Conservation (phyloP, 2,797 vertebrate species). For the Enteromius argenteus region DNA sequence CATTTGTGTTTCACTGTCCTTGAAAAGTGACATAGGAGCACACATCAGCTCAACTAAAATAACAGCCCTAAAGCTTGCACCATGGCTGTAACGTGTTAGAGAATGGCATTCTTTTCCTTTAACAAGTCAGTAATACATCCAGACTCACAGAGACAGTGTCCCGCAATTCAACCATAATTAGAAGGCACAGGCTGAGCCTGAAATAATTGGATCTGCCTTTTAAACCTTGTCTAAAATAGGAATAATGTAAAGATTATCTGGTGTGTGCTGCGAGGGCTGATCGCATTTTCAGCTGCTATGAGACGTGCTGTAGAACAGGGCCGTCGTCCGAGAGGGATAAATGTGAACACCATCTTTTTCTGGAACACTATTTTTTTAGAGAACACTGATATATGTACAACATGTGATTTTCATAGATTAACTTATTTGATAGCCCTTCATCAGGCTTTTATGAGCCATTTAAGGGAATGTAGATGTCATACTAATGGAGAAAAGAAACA, state of each 20-base stretch:
- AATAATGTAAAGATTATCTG: constrained; percentile 70
- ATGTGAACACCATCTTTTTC: neutral
- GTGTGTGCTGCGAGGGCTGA: constrained; percentile 52
- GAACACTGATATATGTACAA: neutral
- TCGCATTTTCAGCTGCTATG: constrained; percentile 32
- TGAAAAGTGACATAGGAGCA: constrained; percentile 17
- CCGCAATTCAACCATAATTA: constrained; percentile 54
- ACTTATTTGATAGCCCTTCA: too few species aligned
- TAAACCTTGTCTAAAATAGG: constrained; percentile 65
- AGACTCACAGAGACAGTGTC: constrained; percentile 39
- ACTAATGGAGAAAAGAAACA: neutral
- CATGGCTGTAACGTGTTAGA: constrained; percentile 8
- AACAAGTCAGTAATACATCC: constrained; percentile 52
- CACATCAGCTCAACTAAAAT: constrained; percentile 40
- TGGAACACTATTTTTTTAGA: neutral
- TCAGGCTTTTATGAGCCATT: too few species aligned
- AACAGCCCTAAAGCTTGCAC: constrained; percentile 33
- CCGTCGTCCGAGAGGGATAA: neutral
- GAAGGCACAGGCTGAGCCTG: constrained; percentile 56
- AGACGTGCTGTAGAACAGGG: constrained; percentile 47
- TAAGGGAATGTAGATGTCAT: neutral
- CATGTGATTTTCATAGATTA: too few species aligned
- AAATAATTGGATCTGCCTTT: constrained; percentile 71
- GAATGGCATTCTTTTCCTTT: neutral
- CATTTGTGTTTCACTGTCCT: constrained; percentile 35